Evolutionary conservation across 64 coral and sea anemone species (phyloP).

Genomic region (Stichodactyla mertensii): DNA sequence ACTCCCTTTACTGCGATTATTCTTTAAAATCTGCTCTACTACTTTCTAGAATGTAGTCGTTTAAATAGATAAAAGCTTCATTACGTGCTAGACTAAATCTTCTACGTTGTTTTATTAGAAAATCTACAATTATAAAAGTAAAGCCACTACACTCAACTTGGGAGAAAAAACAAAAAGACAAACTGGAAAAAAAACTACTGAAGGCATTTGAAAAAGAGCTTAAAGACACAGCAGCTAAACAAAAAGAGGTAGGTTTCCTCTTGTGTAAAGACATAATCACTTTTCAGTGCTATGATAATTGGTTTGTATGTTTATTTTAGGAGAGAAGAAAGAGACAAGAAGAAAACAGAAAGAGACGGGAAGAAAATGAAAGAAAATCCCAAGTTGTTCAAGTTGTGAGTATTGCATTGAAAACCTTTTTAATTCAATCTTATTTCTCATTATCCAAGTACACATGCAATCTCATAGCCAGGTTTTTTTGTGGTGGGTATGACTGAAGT

Average conservation of each 20-base stretch:
- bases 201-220: slow-evolving; percentile 85
- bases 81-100: neutral
- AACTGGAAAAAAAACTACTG: slow-evolving; percentile 72
- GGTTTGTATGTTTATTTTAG: slow-evolving; percentile 10
- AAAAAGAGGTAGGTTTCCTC: slow-evolving; percentile 56
- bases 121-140: slow-evolving; percentile 75
- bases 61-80: neutral
- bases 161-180: slow-evolving; percentile 75
- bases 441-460: no score
- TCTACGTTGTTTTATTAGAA: slow-evolving; percentile 31
- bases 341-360: slow-evolving; percentile 72
- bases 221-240: slow-evolving; percentile 71
- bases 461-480: no score
- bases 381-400: slow-evolving; percentile 99
- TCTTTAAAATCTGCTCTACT: no score
- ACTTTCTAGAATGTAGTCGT: no score
- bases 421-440: neutral
- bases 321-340: slow-evolving; percentile 66
- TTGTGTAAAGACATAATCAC: no score
- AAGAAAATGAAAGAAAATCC: slow-evolving; percentile 98
- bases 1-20: no score
- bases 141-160: slow-evolving; percentile 78
- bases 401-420: neutral
- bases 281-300: no score
- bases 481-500: no score